A percentile compares a stretch with the other conserved stretches of the same genome.
These are phyloP conservation scores for Macrotus californicus DNA, from an alignment of 2,113 vertebrate genomes.

Conservation along the genomic window DNA sequence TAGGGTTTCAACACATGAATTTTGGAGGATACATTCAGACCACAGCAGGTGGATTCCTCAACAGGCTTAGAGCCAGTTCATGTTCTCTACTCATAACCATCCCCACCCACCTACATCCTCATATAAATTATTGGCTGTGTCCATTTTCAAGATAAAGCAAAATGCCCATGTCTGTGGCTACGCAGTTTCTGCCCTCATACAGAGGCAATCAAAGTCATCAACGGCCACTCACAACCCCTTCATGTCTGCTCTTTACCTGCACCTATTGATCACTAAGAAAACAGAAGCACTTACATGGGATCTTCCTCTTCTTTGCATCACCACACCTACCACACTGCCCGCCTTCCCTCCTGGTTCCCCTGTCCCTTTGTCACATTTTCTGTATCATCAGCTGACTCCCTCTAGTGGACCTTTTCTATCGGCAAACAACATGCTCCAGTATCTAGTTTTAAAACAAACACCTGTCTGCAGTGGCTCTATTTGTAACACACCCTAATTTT, in stretches of 20 bases:
- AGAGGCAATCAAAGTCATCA: background rate
- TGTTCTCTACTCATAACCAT: background rate
- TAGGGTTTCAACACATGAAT: background rate
- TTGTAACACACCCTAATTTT: background rate
- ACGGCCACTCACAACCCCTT: background rate
- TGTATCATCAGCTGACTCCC: background rate
- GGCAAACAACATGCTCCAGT: background rate
- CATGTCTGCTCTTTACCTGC: background rate
- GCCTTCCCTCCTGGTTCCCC: background rate
- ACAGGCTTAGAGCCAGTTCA: background rate
- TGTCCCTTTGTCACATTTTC: background rate
- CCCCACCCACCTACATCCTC: background rate
- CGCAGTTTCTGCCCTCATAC: background rate
- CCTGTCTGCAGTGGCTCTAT: background rate
- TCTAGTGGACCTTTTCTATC: background rate
- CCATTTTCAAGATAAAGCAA: background rate
- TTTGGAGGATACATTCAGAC: background rate
- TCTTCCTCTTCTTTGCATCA: background rate
- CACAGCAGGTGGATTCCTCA: background rate
- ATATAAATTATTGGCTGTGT: background rate
- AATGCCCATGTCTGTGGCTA: background rate
- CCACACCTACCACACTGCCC: background rate
- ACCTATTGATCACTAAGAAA: background rate
- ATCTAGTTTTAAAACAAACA: background rate
- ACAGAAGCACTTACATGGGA: background rate